A percentile compares a stretch with the other conserved stretches of the same genome.
These are phyloP conservation scores for Intellagama lesueurii DNA, from an alignment of 2,797 vertebrate species.

Conservation along the genomic window DNA sequence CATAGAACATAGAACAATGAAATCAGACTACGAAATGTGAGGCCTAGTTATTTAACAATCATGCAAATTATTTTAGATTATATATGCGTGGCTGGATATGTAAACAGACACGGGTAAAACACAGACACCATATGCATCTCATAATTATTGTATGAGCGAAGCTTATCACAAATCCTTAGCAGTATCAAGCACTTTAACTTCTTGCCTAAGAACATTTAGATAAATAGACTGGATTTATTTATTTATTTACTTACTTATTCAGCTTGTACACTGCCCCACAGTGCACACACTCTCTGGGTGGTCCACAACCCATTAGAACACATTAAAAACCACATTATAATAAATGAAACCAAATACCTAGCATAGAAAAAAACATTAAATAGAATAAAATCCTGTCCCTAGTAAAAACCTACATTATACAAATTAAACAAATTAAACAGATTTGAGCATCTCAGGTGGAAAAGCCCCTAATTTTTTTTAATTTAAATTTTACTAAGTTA, in stretches of 20 bases:
- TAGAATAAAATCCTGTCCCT: too few species aligned
- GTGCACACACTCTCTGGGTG: too few species aligned
- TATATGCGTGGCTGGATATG: not conserved
- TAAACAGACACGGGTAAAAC: not conserved
- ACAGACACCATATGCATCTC: not conserved
- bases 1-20: conserved; percentile 46
- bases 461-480: too few species aligned
- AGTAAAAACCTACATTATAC: too few species aligned
- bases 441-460: too few species aligned
- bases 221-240: not conserved
- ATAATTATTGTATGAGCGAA: rapidly evolving
- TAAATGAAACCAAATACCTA: too few species aligned
- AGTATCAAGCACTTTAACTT: not conserved
- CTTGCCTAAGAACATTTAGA: not conserved
- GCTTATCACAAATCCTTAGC: not conserved
- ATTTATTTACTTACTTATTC: too few species aligned
- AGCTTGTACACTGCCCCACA: not conserved
- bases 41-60: not conserved
- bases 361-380: not conserved
- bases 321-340: too few species aligned
- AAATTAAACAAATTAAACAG: too few species aligned
- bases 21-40: not conserved
- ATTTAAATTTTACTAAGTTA: too few species aligned
- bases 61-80: not conserved
- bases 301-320: too few species aligned